These are phyloP conservation scores for Phalacrocorax carbo DNA, from an alignment of 2,113 vertebrate species.

Conservation along the genomic window DNA sequence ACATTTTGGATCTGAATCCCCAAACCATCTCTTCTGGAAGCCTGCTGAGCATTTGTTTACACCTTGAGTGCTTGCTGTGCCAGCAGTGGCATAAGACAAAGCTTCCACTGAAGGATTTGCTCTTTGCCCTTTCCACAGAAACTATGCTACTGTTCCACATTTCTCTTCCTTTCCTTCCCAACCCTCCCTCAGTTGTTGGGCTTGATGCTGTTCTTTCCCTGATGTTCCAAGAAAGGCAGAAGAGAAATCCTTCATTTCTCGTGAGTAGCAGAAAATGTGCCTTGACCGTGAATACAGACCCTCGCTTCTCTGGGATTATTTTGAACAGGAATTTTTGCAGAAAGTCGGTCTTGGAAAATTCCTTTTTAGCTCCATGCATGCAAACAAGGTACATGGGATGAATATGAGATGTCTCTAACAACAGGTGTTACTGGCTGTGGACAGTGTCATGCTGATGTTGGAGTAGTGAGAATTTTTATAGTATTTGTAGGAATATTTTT, in stretches of 20 bases:
- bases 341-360: background rate
- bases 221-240: background rate
- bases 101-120: background rate
- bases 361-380: background rate
- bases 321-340: background rate
- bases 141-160: background rate
- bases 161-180: background rate
- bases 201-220: background rate
- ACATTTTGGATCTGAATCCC: background rate
- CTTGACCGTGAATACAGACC: background rate
- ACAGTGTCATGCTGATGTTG: accelerated
- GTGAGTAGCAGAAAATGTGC: background rate
- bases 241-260: background rate
- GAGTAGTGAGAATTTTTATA: background rate
- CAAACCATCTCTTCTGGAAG: background rate
- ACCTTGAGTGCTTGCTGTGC: background rate
- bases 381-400: background rate
- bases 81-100: background rate
- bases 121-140: background rate
- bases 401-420: background rate
- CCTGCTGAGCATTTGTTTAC: background rate
- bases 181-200: background rate
- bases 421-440: background rate
- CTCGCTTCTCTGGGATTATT: background rate
- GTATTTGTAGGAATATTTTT: background rate